These are phyloP conservation scores for Rotaria macrura DNA, from an alignment of 2,888 invertebrate genomes.

Conservation along the genomic window DNA sequence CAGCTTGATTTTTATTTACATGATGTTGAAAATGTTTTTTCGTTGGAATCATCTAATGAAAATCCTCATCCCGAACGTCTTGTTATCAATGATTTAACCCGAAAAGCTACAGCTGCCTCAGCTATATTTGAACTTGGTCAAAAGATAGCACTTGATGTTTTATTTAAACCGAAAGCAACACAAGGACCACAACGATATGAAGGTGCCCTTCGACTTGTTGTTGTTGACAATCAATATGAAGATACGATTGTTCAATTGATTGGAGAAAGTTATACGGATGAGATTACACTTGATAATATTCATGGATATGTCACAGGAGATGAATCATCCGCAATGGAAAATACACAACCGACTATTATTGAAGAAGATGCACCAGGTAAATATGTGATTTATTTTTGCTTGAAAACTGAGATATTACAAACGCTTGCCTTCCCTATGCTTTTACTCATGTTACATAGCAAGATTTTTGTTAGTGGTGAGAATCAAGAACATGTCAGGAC, in stretches of 20 bases:
- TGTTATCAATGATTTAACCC: constrained; percentile 34
- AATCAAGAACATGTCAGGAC: too few species aligned
- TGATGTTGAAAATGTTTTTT: constrained; percentile 38
- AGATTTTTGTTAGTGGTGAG: too few species aligned
- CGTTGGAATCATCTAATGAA: background rate
- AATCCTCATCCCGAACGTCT: background rate
- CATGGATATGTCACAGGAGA: constrained; percentile 38
- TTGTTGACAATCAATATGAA: constrained; percentile 57
- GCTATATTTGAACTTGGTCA: constrained; percentile 44
- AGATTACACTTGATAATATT: constrained; percentile 53
- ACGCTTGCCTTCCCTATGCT: too few species aligned
- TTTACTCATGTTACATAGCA: too few species aligned
- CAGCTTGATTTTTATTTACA: constrained; percentile 34
- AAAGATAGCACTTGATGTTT: constrained; percentile 42
- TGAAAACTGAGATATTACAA: too few species aligned
- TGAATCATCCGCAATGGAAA: constrained; percentile 38
- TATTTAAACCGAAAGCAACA: constrained; percentile 40
- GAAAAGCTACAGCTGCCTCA: constrained; percentile 37
- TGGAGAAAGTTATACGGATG: constrained; percentile 53
- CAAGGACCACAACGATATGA: constrained; percentile 40
- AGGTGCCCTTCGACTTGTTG: constrained; percentile 51
- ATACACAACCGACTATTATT: constrained; percentile 36
- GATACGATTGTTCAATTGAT: constrained; percentile 51
- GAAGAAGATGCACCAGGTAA: constrained; percentile 47
- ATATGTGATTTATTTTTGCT: too few species aligned